Conservation (phyloP, 2,797 vertebrate genomes). For the Decapterus maruadsi region DNA sequence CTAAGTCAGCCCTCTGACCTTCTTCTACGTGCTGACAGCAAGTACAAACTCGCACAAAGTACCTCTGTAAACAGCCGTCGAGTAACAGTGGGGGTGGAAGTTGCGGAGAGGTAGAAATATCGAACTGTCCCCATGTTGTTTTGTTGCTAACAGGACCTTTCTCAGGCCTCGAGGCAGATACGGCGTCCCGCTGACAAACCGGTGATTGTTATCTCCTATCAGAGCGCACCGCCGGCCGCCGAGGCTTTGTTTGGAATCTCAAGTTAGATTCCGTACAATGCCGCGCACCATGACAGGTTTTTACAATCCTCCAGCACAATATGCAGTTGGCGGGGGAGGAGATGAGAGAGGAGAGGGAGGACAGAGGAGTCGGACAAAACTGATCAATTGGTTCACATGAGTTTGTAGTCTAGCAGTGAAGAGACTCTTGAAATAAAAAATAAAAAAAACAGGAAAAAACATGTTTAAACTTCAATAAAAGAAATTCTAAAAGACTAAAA, state of each 20-base stretch:
- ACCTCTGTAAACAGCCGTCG: constrained; percentile 75
- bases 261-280: constrained; percentile 60
- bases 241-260: constrained; percentile 70
- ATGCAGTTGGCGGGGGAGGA: constrained; percentile 47
- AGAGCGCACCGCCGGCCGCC: constrained; percentile 57
- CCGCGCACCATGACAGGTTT: constrained; percentile 54
- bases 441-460: not conserved
- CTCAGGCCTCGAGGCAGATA: constrained; percentile 66
- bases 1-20: constrained; percentile 73
- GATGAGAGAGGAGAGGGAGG: constrained; percentile 41
- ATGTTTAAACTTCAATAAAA: constrained; percentile 9
- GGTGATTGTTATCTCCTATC: constrained; percentile 78
- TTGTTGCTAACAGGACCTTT: constrained; percentile 71
- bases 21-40: constrained; percentile 58
- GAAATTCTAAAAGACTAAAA: not conserved
- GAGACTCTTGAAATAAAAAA: constrained; percentile 12
- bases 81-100: constrained; percentile 68
- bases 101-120: constrained; percentile 53
- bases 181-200: constrained; percentile 77
- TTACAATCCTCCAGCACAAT: constrained; percentile 59
- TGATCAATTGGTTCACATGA: constrained; percentile 48
- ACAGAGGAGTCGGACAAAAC: constrained; percentile 12
- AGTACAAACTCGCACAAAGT: constrained; percentile 66
- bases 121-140: constrained; percentile 71
- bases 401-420: constrained; percentile 37